Conservation (phyloP, 2,888 invertebrate genomes). For the Athetis lepigone region DNA sequence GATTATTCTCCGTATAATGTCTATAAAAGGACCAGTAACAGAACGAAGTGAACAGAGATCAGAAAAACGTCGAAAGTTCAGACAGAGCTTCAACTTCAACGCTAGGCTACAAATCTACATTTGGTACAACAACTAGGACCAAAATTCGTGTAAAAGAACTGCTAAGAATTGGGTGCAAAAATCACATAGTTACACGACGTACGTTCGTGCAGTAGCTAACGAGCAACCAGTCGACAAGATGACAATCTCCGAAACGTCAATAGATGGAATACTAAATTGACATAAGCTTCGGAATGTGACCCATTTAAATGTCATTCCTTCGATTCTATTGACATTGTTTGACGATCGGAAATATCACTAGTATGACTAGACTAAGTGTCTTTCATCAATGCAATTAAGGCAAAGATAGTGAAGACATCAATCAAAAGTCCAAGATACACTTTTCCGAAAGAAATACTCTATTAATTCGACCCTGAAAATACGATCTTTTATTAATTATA, state of each 20-base stretch:
- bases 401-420: no score
- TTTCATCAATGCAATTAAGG: constrained; percentile 4
- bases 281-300: constrained; percentile 38
- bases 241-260: constrained; percentile 40
- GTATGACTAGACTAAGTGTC: neutral
- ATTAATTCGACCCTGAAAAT: no score
- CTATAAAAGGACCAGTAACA: neutral
- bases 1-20: neutral
- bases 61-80: neutral
- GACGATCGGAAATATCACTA: constrained; percentile 8
- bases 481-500: no score
- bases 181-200: neutral
- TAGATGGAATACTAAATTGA: constrained; percentile 44
- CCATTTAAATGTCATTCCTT: constrained; percentile 26
- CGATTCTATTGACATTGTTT: constrained; percentile 33
- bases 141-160: neutral
- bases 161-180: constrained; percentile 5
- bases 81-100: neutral
- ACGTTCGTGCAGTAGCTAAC: constrained; percentile 25
- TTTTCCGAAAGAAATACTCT: no score
- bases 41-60: neutral
- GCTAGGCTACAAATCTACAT: no score
- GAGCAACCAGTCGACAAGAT: constrained; percentile 26
- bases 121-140: no score
- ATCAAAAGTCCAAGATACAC: no score